These are phyloP conservation scores for Ochropacha duplaris DNA, from an alignment of 2,888 invertebrate species.

Conservation along the genomic window DNA sequence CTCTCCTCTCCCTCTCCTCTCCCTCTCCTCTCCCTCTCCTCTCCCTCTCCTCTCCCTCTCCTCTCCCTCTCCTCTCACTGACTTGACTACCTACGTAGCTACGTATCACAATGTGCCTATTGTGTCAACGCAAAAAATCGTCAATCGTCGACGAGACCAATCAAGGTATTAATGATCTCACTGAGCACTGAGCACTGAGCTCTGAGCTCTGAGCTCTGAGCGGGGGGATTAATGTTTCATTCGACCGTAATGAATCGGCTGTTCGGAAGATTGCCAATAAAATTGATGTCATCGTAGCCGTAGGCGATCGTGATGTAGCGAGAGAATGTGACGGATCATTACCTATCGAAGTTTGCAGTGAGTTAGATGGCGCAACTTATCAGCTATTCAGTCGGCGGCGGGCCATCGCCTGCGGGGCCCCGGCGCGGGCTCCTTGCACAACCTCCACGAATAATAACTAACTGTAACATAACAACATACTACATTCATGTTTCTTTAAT, in stretches of 20 bases:
- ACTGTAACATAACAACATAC: too few relatives aligned
- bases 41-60: too few relatives aligned
- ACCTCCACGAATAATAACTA: too few relatives aligned
- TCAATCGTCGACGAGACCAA: not conserved
- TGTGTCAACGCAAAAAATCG: not conserved
- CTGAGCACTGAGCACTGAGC: not conserved
- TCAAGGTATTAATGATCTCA: not conserved
- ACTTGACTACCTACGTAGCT: not conserved
- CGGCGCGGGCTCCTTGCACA: not conserved
- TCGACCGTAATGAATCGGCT: not conserved
- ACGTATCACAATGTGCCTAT: not conserved
- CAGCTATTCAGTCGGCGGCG: not conserved
- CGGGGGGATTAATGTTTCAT: too few relatives aligned
- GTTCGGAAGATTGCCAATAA: not conserved
- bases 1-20: too few relatives aligned
- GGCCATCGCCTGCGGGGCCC: not conserved
- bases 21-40: too few relatives aligned
- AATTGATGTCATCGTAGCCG: too few relatives aligned
- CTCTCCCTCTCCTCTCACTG: not conserved
- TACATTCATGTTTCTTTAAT: too few relatives aligned
- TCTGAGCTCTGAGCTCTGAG: too few relatives aligned
- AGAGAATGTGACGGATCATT: not conserved
- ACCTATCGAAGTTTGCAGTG: not conserved
- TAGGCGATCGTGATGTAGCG: not conserved
- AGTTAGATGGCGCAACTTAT: not conserved